Evolutionary conservation across 2,888 invertebrate genomes (phyloP), one percentile per base, ranked within the genome.

Genomic region (Lottia scabra): DNA sequence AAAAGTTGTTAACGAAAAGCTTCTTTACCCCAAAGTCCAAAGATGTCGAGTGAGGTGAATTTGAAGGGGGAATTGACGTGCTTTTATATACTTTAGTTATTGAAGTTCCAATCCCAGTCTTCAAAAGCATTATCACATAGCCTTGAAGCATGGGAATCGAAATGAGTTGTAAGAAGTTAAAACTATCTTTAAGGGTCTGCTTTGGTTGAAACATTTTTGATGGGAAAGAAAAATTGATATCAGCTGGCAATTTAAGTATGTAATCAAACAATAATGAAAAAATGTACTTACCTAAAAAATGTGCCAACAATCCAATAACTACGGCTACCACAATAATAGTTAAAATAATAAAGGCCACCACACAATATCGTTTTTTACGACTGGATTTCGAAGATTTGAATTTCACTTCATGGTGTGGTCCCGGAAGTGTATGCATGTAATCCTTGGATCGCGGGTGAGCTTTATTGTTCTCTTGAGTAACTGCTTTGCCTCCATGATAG

Each of bases 261-360:
- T 8, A 4, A 38, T 5, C 5, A 38, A 38, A 38, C 10, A 1
- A 38, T 13, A 13, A 67, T n/a, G 8, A 27, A 46, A 26, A 67
- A 15, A 19, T 10, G 44, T 56, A 79, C 76, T 79, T 65, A 80
- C 80, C 77, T 66, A 77, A 56, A 63, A 80, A 78, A 65, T 78
- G 75, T 65, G 79, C 75, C 23, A 82, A 70, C 43, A 82, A 73
- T 62, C 79, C 79, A 19, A 80, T 68, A 26, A 77, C 70, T 44
- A 80, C 19, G 27, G 73, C 74, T 16, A 75, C 70, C 15, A 78
- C 70, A 62, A 64, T 62, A 44, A 75, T 27, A n/a, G 78, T 48
- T 15, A 74, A 44, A 44, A 74, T 48, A 19, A 74, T 63, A 38
- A 68, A 63, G 46, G 67, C 62, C 67, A 74, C 70, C 44, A 79